These are phyloP conservation scores for Alviniconcha strummeri DNA, from an alignment of 2,888 invertebrate species.

Conservation along the genomic window DNA sequence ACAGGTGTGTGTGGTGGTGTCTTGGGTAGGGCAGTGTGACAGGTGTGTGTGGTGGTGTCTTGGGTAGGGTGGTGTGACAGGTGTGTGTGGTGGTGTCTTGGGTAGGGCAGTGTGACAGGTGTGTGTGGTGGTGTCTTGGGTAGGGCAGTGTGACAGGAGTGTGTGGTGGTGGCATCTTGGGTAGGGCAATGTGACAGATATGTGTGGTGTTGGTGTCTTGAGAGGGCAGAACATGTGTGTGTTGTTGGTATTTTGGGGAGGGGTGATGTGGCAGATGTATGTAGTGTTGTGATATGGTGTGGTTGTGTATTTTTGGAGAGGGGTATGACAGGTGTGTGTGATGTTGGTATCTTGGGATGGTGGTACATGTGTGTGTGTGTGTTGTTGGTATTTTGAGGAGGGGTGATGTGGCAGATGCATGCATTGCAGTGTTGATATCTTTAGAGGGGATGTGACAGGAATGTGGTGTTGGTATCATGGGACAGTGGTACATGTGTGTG, in stretches of 20 bases:
- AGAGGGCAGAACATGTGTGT: not conserved
- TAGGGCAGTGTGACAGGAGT: not conserved
- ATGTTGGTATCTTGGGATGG: not conserved
- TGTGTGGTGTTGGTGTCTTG: not conserved
- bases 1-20: not conserved
- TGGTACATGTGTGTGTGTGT: not conserved
- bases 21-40: not conserved
- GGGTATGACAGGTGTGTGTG: not conserved
- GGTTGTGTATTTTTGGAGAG: not conserved
- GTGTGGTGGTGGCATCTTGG: not conserved
- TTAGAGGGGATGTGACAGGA: too few species aligned
- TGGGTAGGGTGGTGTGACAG: not conserved
- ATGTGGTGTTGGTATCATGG: too few species aligned
- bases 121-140: not conserved
- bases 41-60: not conserved
- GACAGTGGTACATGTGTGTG: too few species aligned
- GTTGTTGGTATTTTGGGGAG: not conserved
- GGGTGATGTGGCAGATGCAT: too few species aligned
- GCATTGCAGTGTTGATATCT: too few species aligned
- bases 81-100: not conserved
- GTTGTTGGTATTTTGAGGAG: not conserved
- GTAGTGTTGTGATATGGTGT: not conserved
- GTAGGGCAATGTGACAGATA: not conserved
- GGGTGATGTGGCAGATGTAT: not conserved
- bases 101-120: not conserved